Base-by-base conservation (phyloP, 2,888 invertebrate genomes). In the Aporophyla nigra region DNA sequence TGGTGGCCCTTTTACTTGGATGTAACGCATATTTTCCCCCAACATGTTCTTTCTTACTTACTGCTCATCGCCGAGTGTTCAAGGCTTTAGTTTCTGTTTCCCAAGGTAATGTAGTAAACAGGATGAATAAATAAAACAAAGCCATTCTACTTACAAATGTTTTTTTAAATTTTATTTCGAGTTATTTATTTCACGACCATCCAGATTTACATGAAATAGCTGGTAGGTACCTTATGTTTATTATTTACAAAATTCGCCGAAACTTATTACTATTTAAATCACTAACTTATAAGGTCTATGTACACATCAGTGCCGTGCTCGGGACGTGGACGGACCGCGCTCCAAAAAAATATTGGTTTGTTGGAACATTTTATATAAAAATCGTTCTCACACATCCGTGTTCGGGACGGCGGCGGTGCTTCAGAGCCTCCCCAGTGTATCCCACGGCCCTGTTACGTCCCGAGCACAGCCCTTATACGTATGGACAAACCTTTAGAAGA, bases 111-210 rank as follows among this genome's bases (percentile, higher is more conserved):
- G 33, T 33, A 33, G 33, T 33, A 33, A 33, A 33, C 7, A 61
- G 14, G 61, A 61, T 61, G 16, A 46, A 27, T 24, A 77, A 74
- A 76, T 82, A 73, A 82, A 76, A 85, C 77, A 33, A 65, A 58
- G 9, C 24, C 16, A 14, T 82, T 58, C 76, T 76, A 87, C 83
- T 78, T 74, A 65, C 51, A 74, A 84, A 80, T 84, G 27, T 66
- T 53, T 70, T 2, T 78, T 75, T 33, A n/a, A n/a, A 2, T 33
- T 33, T 76, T 65, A 78, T 85, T 81, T 74, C 51, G 40, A 83
- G 72, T 71, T 68, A 74, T 75, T 75, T 76, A 79, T 81, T 71
- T 77, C 75, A 82, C 76, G 82, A 84, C 80, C 78, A 80, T 82
- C 78, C 86, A 82, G 74, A 85, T 82, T 67, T 58, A 83, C 59